Evolutionary conservation across 2,797 vertebrate genomes (phyloP), one percentile per base, ranked within the genome.

Genomic region (Halcyon smyrnensis): DNA sequence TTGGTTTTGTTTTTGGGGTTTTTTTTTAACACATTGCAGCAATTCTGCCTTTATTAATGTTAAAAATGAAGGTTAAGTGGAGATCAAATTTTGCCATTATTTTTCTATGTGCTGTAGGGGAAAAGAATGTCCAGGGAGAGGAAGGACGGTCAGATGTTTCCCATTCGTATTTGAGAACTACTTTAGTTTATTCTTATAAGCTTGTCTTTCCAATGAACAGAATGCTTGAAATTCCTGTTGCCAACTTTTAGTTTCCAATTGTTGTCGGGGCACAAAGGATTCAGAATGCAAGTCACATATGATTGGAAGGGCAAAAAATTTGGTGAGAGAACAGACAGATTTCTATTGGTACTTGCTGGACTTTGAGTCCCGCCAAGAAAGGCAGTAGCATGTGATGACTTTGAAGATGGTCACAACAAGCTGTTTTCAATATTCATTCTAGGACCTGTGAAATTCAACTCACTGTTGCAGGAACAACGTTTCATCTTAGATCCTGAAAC

Each of bases 351-450:
- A 50, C 87, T 65, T 73, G 7, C 30, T 74, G 68, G 13, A 5
- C 53, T 62, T 86, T 2, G 15, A 32, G 34, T 21, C 34, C 68
- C 45, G 34, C 45, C 77, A 65, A 57, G 30, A 37, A 37, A 50
- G 1, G 1, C 6, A 45, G 36, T 15, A 51, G 19, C 4, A 1
- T 3, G 12, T 17, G 28, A 21, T 63, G 39, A 17, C 6, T 73
- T 53, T 77, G 56, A 87, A 82, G 62, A 12, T 2, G 56, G 25
- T n/a, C 27, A 13, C 11, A 18, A 69, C 18, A 27, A 0, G 1
- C 15, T 48, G 4, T 50, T 64, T 54, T 43, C 43, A 85, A 32
- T 10, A 48, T 53, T 36, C 1, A 6, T 57, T 78, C 17, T 11
- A 45, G n/a, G 17, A 56, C 15, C 12, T 2, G 1, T 37, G 46